phyloP scores from a whole-genome alignment of 2,888 invertebrate species.

The Branchipolynoe longqiensis region DNA sequence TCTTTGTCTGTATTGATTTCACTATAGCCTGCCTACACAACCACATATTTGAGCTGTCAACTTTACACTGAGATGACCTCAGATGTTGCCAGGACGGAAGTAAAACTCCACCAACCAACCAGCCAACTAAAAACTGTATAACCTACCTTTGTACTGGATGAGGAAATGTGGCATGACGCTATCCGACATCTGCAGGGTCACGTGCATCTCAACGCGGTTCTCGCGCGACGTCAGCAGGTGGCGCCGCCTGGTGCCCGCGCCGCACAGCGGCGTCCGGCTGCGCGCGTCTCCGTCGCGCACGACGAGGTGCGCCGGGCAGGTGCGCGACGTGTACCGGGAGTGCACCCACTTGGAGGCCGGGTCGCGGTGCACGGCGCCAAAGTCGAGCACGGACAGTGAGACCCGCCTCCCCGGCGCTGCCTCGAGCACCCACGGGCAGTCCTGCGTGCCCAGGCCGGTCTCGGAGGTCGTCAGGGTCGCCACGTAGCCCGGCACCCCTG shows the following conservation, averaged over 20 bases:
- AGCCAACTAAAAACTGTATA: too few relatives aligned
- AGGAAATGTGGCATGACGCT: conserved; percentile 35
- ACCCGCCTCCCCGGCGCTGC: conserved; percentile 30
- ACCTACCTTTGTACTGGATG: conserved; percentile 52
- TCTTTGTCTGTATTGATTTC: too few relatives aligned
- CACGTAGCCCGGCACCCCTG: neutral
- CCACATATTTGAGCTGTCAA: too few relatives aligned
- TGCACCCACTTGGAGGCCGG: conserved; percentile 13
- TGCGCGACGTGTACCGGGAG: neutral
- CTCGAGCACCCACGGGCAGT: conserved; percentile 56
- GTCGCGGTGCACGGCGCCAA: conserved; percentile 26
- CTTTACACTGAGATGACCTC: too few relatives aligned
- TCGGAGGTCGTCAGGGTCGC: conserved; percentile 45
- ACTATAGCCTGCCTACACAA: too few relatives aligned
- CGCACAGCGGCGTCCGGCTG: conserved; percentile 48
- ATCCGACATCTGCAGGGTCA: conserved; percentile 39
- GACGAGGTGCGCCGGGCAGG: conserved; percentile 47
- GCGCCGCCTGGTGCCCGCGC: conserved; percentile 36
- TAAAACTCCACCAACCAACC: too few relatives aligned
- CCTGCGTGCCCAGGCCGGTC: conserved; percentile 51
- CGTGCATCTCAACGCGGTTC: conserved; percentile 37
- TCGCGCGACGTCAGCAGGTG: conserved; percentile 39
- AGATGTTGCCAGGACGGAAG: too few relatives aligned
- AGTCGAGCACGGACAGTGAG: conserved; percentile 43
- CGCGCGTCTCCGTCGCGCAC: conserved; percentile 27